These are phyloP conservation scores for Mirounga angustirostris DNA, from an alignment of 2,113 vertebrate genomes.

Conservation along the genomic window DNA sequence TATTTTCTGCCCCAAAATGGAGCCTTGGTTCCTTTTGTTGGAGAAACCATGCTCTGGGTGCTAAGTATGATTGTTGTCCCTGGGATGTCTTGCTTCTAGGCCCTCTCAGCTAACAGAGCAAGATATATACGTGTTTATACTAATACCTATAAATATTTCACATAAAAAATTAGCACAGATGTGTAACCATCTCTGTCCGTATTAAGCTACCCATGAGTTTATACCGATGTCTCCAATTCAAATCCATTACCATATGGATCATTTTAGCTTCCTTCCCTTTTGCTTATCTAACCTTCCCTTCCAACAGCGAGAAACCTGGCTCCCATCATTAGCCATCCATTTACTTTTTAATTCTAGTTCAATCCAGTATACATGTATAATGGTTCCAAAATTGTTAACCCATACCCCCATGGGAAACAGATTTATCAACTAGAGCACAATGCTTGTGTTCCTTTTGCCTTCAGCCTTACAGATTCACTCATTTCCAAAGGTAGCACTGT, in stretches of 20 bases:
- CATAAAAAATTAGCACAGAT: not conserved
- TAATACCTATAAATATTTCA: not conserved
- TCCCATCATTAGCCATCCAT: not conserved
- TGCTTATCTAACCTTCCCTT: not conserved
- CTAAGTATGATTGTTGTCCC: not conserved
- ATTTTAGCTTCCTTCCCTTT: not conserved
- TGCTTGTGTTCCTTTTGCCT: constrained; percentile 11
- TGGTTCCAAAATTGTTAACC: constrained; percentile 38
- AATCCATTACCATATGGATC: not conserved
- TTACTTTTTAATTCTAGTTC: not conserved
- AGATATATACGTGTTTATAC: not conserved
- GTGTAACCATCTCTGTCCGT: not conserved
- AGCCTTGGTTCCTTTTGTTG: not conserved
- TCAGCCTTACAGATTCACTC: not conserved
- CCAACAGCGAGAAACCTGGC: not conserved
- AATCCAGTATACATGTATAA: not conserved
- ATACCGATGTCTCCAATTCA: not conserved
- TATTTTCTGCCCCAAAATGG: not conserved
- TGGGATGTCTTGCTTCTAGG: not conserved
- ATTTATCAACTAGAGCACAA: not conserved
- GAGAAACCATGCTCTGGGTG: not conserved
- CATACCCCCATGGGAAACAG: not conserved
- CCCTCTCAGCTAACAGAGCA: not conserved
- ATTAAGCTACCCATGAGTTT: constrained; percentile 13
- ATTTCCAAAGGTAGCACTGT: constrained; percentile 13